Base-by-base conservation (phyloP, 2,888 invertebrate species). In the Endomychus coccineus region DNA sequence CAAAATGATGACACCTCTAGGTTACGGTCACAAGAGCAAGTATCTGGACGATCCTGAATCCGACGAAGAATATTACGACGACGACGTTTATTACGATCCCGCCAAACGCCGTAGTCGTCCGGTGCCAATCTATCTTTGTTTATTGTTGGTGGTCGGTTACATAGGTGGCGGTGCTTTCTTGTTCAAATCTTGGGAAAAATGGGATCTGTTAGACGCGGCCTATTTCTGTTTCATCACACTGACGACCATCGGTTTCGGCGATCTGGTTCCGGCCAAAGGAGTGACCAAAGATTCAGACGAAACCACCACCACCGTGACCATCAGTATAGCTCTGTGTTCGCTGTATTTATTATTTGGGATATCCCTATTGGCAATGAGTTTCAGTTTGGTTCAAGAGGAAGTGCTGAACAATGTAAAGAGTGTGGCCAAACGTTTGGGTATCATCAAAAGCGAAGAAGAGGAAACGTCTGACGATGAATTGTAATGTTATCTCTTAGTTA, bases 161-260 rank as follows among this genome's bases (percentile, higher is more conserved):
- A 91, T 92, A 49, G 74, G 90, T 35, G 87, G 83, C 0, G 91
- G 92, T 9, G 90, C 90, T 2, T 85, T 80, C 54, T 74, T 92
- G 6, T 92, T 92, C 68, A 75, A 78, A 51, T 74, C 75, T 28
- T 90, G 89, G 87, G 91, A 92, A 66, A 68, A 73, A 12, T 92
- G 92, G 92, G 74, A 75, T 0, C 85, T 84, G 56, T 71, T 90
- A 40, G 89, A 92, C 61, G 83, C 89, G 0, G 88, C 89, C 2
- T 92, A 92, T 65, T 92, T 92, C 67, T 92, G 91, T 65, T 92
- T 92, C 68, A 89, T 92, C 51, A 91, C 91, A 0, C 72, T 92
- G 45, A 91, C 91, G 13, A 92, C 92, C 2, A 92, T 92, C 40
- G 91, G 91, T 10, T 91, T 91, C 54, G 91, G 91, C 0, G 91